Conservation (phyloP, 2,888 invertebrate genomes). For the Agrotis exclamationis region DNA sequence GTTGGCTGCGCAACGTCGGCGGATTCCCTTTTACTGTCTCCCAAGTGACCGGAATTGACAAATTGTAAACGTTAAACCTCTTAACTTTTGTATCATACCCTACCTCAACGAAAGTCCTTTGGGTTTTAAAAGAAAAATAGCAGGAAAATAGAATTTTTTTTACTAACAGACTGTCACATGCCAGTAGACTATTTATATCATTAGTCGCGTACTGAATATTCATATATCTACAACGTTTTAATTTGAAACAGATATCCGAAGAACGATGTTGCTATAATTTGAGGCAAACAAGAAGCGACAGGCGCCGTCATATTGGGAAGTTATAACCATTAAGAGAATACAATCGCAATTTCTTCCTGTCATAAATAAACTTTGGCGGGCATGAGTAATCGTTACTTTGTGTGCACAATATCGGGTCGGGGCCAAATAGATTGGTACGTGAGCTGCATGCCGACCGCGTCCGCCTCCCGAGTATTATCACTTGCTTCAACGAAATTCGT, state of each 20-base stretch:
- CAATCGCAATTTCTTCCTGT: slow-evolving; percentile 91
- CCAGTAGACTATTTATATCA: not conserved
- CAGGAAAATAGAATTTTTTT: slow-evolving; percentile 18
- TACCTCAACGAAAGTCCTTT: slow-evolving; percentile 55
- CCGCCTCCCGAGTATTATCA: slow-evolving; percentile 69
- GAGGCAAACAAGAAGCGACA: slow-evolving; percentile 60
- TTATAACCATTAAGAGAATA: slow-evolving; percentile 88
- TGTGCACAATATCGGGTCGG: slow-evolving; percentile 87
- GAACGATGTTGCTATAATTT: slow-evolving; percentile 52
- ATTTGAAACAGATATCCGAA: slow-evolving; percentile 10
- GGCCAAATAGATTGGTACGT: slow-evolving; percentile 89
- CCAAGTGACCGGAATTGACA: slow-evolving; percentile 68
- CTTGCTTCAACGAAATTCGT: slow-evolving; percentile 82
- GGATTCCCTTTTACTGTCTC: slow-evolving; percentile 60
- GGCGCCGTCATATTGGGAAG: slow-evolving; percentile 81
- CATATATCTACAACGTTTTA: slow-evolving; percentile 13
- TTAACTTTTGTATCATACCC: slow-evolving; percentile 59
- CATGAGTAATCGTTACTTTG: slow-evolving; percentile 89
- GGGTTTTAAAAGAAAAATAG: slow-evolving; percentile 51
- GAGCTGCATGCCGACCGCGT: slow-evolving; percentile 76
- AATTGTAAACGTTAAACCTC: slow-evolving; percentile 68
- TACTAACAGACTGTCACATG: not conserved
- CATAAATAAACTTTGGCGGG: slow-evolving; percentile 87
- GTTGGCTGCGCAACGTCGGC: slow-evolving; percentile 32
- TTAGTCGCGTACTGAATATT: slow-evolving; percentile 11